Percentiles rank a stretch among this genome's conserved stretches.
Evolutionary conservation across 2,797 vertebrate genomes (phyloP).

Genomic region (Gadopsis marmoratus): DNA sequence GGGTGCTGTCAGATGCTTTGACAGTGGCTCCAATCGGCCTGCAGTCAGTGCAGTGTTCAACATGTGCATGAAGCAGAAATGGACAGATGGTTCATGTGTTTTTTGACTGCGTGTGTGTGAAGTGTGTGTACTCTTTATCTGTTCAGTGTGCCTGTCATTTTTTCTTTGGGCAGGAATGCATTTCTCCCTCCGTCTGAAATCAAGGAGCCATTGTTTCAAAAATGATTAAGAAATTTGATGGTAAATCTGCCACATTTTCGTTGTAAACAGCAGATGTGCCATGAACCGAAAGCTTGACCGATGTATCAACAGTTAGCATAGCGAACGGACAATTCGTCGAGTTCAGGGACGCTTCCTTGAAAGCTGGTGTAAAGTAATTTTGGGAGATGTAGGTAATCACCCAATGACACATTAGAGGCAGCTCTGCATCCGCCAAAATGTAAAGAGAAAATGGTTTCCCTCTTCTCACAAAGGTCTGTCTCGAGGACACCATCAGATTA

Average conservation of each 20-base stretch:
- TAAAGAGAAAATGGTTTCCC: neutral
- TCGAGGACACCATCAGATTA: neutral
- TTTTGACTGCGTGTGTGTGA: slow-evolving; percentile 7
- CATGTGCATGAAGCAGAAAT: neutral
- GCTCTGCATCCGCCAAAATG: neutral
- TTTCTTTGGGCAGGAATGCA: neutral
- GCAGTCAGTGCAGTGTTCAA: neutral
- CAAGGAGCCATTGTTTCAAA: neutral
- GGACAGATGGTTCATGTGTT: slow-evolving; percentile 20
- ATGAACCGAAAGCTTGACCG: neutral
- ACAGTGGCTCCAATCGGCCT: neutral
- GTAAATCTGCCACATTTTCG: neutral
- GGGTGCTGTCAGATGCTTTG: slow-evolving; percentile 22
- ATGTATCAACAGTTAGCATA: neutral
- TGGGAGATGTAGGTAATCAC: neutral
- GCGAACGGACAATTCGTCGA: neutral
- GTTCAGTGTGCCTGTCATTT: neutral
- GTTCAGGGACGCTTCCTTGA: neutral
- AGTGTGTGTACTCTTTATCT: neutral
- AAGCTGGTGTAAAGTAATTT: neutral
- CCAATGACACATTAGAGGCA: neutral
- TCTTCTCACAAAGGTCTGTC: neutral
- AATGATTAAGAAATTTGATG: neutral
- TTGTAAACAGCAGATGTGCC: neutral
- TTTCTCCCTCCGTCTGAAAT: neutral